Base-by-base conservation (phyloP, 2,113 vertebrate genomes). In the Enhydra lutris region DNA sequence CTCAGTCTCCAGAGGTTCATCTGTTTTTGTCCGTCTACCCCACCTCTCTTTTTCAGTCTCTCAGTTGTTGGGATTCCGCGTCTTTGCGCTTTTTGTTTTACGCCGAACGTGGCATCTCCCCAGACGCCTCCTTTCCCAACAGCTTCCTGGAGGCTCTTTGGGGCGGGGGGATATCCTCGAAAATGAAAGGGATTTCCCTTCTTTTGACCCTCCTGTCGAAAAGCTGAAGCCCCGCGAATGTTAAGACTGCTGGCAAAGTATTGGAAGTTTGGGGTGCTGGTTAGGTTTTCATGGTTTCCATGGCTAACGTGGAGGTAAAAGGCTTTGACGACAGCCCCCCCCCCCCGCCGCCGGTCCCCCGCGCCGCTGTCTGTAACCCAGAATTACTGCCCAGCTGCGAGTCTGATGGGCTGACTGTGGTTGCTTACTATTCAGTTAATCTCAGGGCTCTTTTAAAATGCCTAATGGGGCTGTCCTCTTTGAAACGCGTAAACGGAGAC, bases 141-240 rank as follows among this genome's bases (percentile, higher is more conserved):
- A 79, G 90, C 73, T 89, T 86, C 47, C 57, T 67, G 67, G 59
- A 83, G 55, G 55, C 15, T 29, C 45, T 94, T 95, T 78, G 26
- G 74, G 24, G 86, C n/a, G 52, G 86, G 29, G 85, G 80, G 78
- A 80, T 71, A 5, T 17, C 65, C 50, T 76, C 5, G 63, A n/a
- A 63, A 82, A 94, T 14, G 6, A 59, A 88, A 93, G 29, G 47
- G 10, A 88, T 97, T 97, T 95, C 45, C 81, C 94, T 96, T 91
- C 81, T 34, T 93, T 69, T 91, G 83, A 89, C 45, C 0, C 6
- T 94, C 52, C 57, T 81, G 69, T 89, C 24, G 57, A 97, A 78
- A 96, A 91, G 69, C 69, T 57, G 42, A 81, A 59, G 63, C 29
- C 7, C 18, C n/a, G 83, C 0, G 5, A 65, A 73, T 42, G 47